These are phyloP conservation scores for Tursiops truncatus DNA, from an alignment of 2,113 vertebrate genomes.

Conservation along the genomic window DNA sequence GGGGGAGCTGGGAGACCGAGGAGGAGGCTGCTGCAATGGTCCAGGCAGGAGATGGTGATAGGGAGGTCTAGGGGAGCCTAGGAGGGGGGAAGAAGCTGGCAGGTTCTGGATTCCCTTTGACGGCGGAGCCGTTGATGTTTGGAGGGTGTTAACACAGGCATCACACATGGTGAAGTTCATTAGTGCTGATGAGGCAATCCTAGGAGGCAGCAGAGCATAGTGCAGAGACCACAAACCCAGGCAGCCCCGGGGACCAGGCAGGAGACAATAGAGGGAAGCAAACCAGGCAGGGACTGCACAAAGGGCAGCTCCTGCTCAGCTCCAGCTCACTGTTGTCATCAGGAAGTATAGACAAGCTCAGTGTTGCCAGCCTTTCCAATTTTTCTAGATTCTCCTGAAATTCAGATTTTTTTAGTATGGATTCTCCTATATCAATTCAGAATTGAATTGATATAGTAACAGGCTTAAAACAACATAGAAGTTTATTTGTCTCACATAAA, in stretches of 20 bases:
- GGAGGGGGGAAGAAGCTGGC: not conserved
- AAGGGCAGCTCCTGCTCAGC: not conserved
- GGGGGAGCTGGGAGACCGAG: not conserved
- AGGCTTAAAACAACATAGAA: not conserved
- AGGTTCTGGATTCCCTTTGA: not conserved
- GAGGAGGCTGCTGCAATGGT: not conserved
- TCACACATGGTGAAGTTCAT: not conserved
- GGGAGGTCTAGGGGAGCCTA: not conserved
- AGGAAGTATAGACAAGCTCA: not conserved
- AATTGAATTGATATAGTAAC: not conserved
- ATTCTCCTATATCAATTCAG: not conserved
- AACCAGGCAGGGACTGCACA: not conserved
- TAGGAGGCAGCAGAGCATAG: not conserved
- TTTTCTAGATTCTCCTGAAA: slow-evolving; percentile 13
- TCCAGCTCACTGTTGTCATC: not conserved
- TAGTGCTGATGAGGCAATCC: not conserved
- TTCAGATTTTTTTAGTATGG: not conserved
- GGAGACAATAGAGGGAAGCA: not conserved
- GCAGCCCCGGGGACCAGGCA: not conserved
- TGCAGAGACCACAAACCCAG: not conserved
- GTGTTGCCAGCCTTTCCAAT: not conserved
- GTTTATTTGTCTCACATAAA: not conserved
- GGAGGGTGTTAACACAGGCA: not conserved
- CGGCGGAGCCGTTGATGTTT: not conserved
- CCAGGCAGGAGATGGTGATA: not conserved